Conservation (phyloP, 2,113 vertebrate species). For the Puffinus mauretanicus region DNA sequence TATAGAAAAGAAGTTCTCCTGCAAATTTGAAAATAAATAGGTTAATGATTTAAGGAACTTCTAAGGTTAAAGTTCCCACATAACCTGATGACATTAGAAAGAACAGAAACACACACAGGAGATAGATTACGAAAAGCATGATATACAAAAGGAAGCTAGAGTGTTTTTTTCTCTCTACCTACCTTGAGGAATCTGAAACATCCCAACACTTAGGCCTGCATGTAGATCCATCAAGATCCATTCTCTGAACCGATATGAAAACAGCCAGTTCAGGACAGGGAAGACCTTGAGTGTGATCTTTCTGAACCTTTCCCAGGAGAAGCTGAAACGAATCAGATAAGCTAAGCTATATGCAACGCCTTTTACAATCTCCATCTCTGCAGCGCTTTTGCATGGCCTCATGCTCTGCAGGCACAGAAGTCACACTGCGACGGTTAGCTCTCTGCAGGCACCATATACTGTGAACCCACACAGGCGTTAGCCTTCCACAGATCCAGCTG, state of each 20-base stretch:
- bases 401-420: background rate
- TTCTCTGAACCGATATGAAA: constrained; percentile 51
- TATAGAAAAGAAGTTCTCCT: background rate
- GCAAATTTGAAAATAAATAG: background rate
- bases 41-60: background rate
- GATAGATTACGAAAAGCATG: background rate
- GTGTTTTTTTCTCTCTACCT: background rate
- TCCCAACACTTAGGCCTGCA: constrained; percentile 60
- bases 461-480: background rate
- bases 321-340: constrained; percentile 44
- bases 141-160: background rate
- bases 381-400: background rate
- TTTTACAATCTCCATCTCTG: background rate
- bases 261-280: constrained; percentile 62
- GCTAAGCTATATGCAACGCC: background rate
- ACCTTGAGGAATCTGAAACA: constrained; percentile 70
- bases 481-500: background rate
- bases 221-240: constrained; percentile 68
- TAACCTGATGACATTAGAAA: background rate
- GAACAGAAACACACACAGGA: background rate
- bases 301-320: constrained; percentile 53
- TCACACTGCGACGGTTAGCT: background rate
- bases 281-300: constrained; percentile 12
- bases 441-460: background rate
- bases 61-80: background rate